phyloP scores from a whole-genome alignment of 2,888 invertebrate genomes.

The Chalcis sispes region DNA sequence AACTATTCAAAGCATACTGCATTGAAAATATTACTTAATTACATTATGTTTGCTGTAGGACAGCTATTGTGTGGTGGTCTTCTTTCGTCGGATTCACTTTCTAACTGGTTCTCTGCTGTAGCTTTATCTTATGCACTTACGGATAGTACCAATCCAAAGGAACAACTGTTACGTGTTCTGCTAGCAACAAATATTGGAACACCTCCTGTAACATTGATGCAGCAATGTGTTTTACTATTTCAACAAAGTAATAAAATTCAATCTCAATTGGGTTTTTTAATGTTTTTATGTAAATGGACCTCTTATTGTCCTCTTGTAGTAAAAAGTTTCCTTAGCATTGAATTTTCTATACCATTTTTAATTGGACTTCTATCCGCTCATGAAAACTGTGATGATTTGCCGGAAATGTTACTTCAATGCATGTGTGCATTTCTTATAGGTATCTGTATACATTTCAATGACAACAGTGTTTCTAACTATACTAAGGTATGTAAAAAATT shows the following conservation, averaged over 20 bases:
- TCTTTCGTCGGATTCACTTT: conserved; percentile 90
- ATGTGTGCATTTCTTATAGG: conserved; percentile 95
- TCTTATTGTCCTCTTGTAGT: conserved; percentile 90
- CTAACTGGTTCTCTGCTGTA: conserved; percentile 97
- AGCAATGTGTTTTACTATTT: conserved; percentile 90
- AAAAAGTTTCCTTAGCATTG: conserved; percentile 86
- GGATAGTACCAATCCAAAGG: conserved; percentile 90
- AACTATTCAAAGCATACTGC: too few species aligned
- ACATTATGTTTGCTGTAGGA: conserved; percentile 80
- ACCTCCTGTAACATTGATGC: conserved; percentile 91
- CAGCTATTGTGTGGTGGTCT: conserved; percentile 95
- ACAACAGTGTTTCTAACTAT: conserved; percentile 86
- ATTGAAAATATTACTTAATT: too few species aligned
- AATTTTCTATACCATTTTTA: conserved; percentile 89
- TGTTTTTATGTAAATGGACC: conserved; percentile 93
- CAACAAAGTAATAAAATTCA: conserved; percentile 90
- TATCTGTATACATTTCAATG: conserved; percentile 92
- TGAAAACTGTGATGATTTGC: conserved; percentile 92
- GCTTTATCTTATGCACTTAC: conserved; percentile 93
- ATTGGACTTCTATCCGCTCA: conserved; percentile 81
- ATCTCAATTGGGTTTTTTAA: conserved; percentile 91
- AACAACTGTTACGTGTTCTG: conserved; percentile 92
- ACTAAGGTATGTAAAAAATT: conserved; percentile 82
- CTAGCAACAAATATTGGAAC: conserved; percentile 90
- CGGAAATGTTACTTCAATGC: conserved; percentile 91